Evolutionary conservation across 2,888 invertebrate species (phyloP), one percentile per base, ranked within the genome.

Genomic region (Melikaiella ostensackeni): DNA sequence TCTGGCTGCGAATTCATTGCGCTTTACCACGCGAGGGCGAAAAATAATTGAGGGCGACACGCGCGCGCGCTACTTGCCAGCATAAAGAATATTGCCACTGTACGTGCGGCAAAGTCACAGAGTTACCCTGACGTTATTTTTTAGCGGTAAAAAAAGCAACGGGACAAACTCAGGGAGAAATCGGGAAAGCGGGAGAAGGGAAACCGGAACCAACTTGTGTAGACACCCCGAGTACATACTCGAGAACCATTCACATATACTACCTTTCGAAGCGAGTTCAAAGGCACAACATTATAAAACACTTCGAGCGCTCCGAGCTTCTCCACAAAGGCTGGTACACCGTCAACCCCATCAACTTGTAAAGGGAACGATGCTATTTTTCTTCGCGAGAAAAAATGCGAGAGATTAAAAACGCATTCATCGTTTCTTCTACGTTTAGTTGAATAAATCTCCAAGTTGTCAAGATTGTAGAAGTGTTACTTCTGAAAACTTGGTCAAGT

Each of bases 41-140:
- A 70, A 70, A 70, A 70, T 70, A 70, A 70, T 50, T 46, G 46
- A 46, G 8, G 42, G 30, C 16, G 30, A 50, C 66, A 70, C 46
- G 66, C 66, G 66, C 30, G 9, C 35, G 13, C 11, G 50, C 35
- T 33, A 63, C 61, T 62, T 27, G 21, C 63, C 33, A 35, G 35
- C n/a, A 30, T 30, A 33, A n/a, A 50, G 30, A 27, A 42, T 66
- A 42, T 66, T 42, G 66, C 70, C 50, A 46, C 46, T 70, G n/a
- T 30, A n/a, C 19, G 50, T 50, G 27, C 7, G 21, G 11, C 24
- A 59, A 59, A 70, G 46, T 66, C 19, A 27, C 27, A 27, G 19
- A 66, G 9, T 46, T 35, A 63, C 33, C n/a, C 21, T n/a, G 33
- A 21, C n/a, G 63, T 35, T 35, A 50, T 66, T 64, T 24, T 64